phyloP scores from a whole-genome alignment of 2,113 vertebrate species.

The Isichthys henryi region DNA sequence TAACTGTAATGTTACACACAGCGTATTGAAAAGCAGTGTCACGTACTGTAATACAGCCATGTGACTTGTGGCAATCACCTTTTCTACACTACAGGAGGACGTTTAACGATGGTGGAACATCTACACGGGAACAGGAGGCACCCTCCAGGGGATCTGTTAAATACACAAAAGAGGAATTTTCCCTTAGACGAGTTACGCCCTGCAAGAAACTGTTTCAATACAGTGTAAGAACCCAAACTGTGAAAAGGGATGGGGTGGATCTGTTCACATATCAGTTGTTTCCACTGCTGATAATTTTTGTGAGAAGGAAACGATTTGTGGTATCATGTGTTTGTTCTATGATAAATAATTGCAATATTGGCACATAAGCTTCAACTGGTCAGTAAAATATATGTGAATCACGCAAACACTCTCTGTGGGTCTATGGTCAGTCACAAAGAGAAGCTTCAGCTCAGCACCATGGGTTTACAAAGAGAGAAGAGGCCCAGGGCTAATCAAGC shows the following conservation, averaged over 20 bases:
- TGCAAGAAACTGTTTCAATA: not conserved
- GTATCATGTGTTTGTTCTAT: not conserved
- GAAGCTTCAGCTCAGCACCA: not conserved
- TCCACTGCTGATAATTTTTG: not conserved
- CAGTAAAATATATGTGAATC: not conserved
- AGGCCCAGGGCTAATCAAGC: not conserved
- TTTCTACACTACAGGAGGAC: not conserved
- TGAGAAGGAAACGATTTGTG: not conserved
- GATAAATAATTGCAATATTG: not conserved
- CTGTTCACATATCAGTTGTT: not conserved
- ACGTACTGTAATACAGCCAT: not conserved
- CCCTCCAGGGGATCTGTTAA: not conserved
- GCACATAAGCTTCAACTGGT: not conserved
- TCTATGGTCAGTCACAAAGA: not conserved
- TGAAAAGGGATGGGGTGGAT: not conserved
- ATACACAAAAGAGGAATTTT: not conserved
- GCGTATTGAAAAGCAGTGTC: not conserved
- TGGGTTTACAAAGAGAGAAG: not conserved
- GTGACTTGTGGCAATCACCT: not conserved
- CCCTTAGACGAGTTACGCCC: not conserved
- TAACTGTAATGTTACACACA: not conserved
- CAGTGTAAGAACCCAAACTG: conserved; percentile 12
- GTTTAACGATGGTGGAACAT: not conserved
- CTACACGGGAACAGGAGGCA: not conserved
- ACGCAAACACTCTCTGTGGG: not conserved